phyloP scores from a whole-genome alignment of 2,113 vertebrate genomes.

The Nycticorax nycticorax region DNA sequence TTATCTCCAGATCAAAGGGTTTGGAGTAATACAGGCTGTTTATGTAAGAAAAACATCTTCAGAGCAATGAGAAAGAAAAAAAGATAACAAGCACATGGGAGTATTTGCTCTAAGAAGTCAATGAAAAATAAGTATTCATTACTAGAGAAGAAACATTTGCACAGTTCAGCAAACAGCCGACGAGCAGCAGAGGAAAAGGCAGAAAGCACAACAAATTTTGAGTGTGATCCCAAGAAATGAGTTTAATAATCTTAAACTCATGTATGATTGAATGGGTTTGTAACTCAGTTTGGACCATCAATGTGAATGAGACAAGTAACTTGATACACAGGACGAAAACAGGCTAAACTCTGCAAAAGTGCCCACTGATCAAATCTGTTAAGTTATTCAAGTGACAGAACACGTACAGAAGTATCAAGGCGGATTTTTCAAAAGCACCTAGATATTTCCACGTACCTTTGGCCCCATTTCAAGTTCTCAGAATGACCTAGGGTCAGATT shows the following conservation, averaged over 20 bases:
- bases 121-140: conserved; percentile 30
- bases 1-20: conserved; percentile 58
- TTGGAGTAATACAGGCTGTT: conserved; percentile 19
- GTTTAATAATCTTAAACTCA: background rate
- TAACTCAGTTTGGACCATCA: background rate
- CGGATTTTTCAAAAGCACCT: background rate
- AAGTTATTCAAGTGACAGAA: background rate
- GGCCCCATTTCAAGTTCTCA: background rate
- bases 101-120: conserved; percentile 18
- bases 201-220: background rate
- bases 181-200: background rate
- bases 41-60: background rate
- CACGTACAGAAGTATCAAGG: background rate
- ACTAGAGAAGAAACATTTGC: background rate
- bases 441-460: background rate
- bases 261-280: background rate
- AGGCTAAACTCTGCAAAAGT: background rate
- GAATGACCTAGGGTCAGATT: background rate
- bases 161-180: conserved; percentile 23
- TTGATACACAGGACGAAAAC: background rate
- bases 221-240: background rate
- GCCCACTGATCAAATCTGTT: background rate
- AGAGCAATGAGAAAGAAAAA: background rate
- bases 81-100: background rate
- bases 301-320: background rate